Evolutionary conservation across 1,140 invertebrate genomes (phyloP).

Genomic region (Ceratoteleas bidentatus): DNA sequence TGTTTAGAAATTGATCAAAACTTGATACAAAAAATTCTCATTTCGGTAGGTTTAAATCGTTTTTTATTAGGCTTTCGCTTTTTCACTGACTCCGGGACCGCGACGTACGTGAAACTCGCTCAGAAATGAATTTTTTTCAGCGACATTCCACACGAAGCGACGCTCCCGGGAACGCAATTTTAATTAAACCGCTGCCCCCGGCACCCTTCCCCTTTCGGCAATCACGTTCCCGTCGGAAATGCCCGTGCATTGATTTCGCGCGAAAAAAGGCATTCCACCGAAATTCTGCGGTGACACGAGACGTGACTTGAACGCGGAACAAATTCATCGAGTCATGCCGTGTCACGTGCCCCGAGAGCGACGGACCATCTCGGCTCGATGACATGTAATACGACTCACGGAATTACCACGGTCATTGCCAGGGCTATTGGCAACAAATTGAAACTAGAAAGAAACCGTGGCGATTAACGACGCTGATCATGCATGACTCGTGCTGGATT

Average conservation of each 20-base stretch:
- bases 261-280: slow-evolving; percentile 29
- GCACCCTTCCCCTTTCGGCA: not conserved
- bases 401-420: slow-evolving; percentile 70
- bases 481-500: slow-evolving; percentile 72
- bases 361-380: slow-evolving; percentile 58
- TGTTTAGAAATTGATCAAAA: no score
- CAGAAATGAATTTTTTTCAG: not conserved
- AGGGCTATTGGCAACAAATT: slow-evolving; percentile 73
- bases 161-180: slow-evolving; percentile 2
- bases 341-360: slow-evolving; percentile 71
- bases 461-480: slow-evolving; percentile 75
- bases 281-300: slow-evolving; percentile 59
- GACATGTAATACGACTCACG: slow-evolving; percentile 61
- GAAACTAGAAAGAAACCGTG: slow-evolving; percentile 76
- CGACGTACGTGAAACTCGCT: not conserved
- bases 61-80: no score
- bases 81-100: no score
- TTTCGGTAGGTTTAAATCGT: no score
- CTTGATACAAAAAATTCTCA: no score
- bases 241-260: slow-evolving; percentile 33
- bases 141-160: not conserved
- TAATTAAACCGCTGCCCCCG: slow-evolving; percentile 28
- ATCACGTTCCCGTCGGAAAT: slow-evolving; percentile 3
- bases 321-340: slow-evolving; percentile 78
- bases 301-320: slow-evolving; percentile 76